A percentile compares a stretch with the other conserved stretches of the same genome.
Evolutionary conservation across 2,888 invertebrate genomes (phyloP).

Genomic region (Pyrocoelia pectoralis): DNA sequence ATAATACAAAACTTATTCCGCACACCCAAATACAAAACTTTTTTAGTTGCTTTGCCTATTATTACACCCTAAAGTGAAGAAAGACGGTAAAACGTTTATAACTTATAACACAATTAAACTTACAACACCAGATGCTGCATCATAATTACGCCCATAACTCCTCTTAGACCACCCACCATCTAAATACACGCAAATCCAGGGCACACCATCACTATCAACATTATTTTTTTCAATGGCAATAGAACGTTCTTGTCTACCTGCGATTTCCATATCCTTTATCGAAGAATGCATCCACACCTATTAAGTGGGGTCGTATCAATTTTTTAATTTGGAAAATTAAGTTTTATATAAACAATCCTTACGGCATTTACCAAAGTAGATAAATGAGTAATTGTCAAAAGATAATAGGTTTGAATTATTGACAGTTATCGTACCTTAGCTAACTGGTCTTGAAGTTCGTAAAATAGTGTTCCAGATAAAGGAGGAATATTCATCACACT

Average conservation of each 20-base stretch:
- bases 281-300: neutral
- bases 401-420: no score
- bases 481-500: slow-evolving; percentile 10
- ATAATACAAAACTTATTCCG: slow-evolving; percentile 8
- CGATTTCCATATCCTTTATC: neutral
- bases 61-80: neutral
- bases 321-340: neutral
- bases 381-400: no score
- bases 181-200: neutral
- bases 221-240: neutral
- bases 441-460: slow-evolving; percentile 5
- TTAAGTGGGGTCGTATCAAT: neutral
- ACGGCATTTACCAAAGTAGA: neutral
- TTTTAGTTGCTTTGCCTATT: neutral
- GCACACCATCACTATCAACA: neutral
- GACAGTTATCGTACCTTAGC: slow-evolving; percentile 2
- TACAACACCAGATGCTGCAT: slow-evolving; percentile 10
- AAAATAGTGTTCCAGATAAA: slow-evolving; percentile 7
- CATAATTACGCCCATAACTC: neutral
- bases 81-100: neutral
- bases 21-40: neutral
- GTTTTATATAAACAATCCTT: neutral
- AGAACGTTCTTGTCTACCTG: neutral
- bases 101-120: neutral
- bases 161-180: slow-evolving; percentile 4